These are phyloP conservation scores for Protodeltote pygarga DNA, from an alignment of 2,888 invertebrate species.

Conservation along the genomic window DNA sequence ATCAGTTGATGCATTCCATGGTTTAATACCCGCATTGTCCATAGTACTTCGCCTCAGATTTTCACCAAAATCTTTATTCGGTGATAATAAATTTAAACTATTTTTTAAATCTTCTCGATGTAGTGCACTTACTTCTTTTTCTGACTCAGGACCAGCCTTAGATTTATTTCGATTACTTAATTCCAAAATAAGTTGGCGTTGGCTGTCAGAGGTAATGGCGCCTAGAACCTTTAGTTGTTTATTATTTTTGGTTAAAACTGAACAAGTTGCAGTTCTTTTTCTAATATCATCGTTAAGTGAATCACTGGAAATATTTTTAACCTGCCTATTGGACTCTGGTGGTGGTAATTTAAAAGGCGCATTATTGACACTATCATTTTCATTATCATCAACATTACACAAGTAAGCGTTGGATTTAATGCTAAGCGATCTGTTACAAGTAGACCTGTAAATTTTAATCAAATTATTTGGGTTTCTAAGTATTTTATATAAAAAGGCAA, in stretches of 20 bases:
- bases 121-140: conserved; percentile 14
- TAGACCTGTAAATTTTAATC: conserved; percentile 58
- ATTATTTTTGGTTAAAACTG: conserved; percentile 22
- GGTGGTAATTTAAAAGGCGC: conserved; percentile 44
- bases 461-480: conserved; percentile 18
- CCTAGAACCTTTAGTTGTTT: conserved; percentile 31
- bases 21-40: conserved; percentile 14
- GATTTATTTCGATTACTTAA: conserved; percentile 26
- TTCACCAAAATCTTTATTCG: conserved; percentile 8
- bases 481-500: too few relatives aligned
- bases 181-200: conserved; percentile 34
- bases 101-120: conserved; percentile 7
- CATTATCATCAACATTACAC: conserved; percentile 33
- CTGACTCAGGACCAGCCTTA: conserved; percentile 24
- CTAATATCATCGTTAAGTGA: conserved; percentile 27
- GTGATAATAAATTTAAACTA: conserved; percentile 5
- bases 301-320: conserved; percentile 18
- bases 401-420: conserved; percentile 39
- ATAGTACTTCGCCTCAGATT: conserved; percentile 26
- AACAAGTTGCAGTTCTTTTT: conserved; percentile 47
- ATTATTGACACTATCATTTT: conserved; percentile 51
- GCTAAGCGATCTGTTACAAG: conserved; percentile 36
- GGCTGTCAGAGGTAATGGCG: conserved; percentile 22
- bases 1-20: not conserved
- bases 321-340: conserved; percentile 25